Base-by-base conservation (phyloP, 2,888 invertebrate species). In the Drosophila paramelanica region DNA sequence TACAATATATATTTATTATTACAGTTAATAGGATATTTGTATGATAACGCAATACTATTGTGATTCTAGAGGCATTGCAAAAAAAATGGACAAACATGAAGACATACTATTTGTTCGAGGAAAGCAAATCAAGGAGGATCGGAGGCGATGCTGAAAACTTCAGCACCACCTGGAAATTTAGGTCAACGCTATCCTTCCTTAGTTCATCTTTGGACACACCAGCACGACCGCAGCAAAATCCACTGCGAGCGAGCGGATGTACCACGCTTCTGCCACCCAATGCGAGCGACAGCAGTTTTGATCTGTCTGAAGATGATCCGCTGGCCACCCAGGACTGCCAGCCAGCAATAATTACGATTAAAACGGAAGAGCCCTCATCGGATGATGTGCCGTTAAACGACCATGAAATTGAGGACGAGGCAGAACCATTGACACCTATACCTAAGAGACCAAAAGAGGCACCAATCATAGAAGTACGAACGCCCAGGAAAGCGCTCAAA, bases 71-170 rank as follows among this genome's bases (percentile, higher is more conserved):
- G 39, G 62, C 70, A 13, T 33, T 75, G 23, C 75, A 75, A 39
- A 75, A 74, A n/a, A 75, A 75, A 43, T 75, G 75, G 75, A 75
- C 75, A 7, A 75, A 75, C 17, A 75, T 75, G 75, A 75, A 75
- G 13, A 75, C 75, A 5, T 75, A 75, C 13, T 75, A 75, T 38
- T 50, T 78, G 31, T 75, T 75, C 20, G 75, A 75, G n/a, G 75
- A 75, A 11, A 78, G 75, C 46, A 75, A 75, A 60, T 74, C 79
- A 3, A 45, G 75, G 7, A 53, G 70, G 10, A 47, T 78, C 13
- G 69, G 62, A 5, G 27, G 45, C 3, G 75, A 75, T n/a, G 36
- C 70, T 0, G 64, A 74, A 38, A 68, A 45, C 13, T 73, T 73
- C 6, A 49, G 49, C 11, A 75, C 79, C 23, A 78, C 79, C 20